These are phyloP conservation scores for Triplophysa bombifrons DNA, from an alignment of 2,797 vertebrate species.

Conservation along the genomic window DNA sequence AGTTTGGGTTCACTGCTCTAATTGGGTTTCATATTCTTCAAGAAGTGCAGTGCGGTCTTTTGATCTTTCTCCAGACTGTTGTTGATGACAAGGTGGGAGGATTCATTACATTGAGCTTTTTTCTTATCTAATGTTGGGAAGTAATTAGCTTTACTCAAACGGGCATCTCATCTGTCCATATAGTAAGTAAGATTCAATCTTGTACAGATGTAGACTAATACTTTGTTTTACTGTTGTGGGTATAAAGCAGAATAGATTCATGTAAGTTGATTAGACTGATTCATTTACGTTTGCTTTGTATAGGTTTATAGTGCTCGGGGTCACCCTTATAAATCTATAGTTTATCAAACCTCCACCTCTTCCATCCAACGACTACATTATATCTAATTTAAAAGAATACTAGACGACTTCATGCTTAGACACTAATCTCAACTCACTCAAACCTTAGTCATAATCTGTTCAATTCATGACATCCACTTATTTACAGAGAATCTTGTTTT, in stretches of 20 bases:
- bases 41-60: constrained; percentile 53
- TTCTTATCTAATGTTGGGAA: constrained; percentile 55
- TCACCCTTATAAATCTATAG: constrained; percentile 54
- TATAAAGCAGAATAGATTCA: neutral
- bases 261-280: constrained; percentile 57
- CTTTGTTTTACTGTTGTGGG: neutral
- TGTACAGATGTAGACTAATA: neutral
- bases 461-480: too few species aligned
- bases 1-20: constrained; percentile 51
- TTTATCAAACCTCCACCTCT: constrained; percentile 56
- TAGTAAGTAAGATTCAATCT: neutral
- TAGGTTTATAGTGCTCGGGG: constrained; percentile 48
- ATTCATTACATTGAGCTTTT: constrained; percentile 67
- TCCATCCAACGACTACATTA: neutral
- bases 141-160: constrained; percentile 57
- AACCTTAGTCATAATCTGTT: too few species aligned
- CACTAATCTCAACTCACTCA: too few species aligned
- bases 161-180: neutral
- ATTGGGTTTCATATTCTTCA: constrained; percentile 54
- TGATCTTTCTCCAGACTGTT: constrained; percentile 63
- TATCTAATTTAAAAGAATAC: neutral
- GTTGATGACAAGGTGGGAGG: constrained; percentile 54
- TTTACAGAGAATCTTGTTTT: too few species aligned
- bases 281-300: constrained; percentile 33
- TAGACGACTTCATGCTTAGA: too few species aligned